Evolutionary conservation across 2,113 vertebrate species (phyloP).

Genomic region (Solenodon paradoxus): DNA sequence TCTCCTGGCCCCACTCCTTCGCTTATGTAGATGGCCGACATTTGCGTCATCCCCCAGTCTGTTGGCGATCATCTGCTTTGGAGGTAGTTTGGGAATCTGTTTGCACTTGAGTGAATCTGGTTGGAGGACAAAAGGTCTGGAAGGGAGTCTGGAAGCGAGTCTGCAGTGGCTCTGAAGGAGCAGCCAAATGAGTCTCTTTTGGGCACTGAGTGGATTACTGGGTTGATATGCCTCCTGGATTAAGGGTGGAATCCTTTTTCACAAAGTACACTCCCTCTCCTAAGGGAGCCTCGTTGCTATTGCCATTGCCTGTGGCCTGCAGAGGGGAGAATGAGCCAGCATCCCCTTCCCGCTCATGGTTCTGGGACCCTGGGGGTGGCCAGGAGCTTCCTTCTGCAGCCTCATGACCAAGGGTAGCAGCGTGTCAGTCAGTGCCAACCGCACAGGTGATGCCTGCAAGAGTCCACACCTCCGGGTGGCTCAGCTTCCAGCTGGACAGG

Average conservation of each 20-base stretch:
- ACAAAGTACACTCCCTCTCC: neutral
- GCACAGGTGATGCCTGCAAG: neutral
- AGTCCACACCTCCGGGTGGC: too few relatives aligned
- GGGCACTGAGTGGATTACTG: neutral
- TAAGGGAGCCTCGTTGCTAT: neutral
- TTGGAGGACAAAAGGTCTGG: slow-evolving; percentile 7
- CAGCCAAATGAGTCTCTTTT: neutral
- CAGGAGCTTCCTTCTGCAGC: neutral
- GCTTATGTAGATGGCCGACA: slow-evolving; percentile 54
- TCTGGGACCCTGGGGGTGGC: neutral
- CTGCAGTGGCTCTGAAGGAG: too few relatives aligned
- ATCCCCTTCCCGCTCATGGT: neutral
- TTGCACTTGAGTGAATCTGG: neutral
- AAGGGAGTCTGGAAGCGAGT: too few relatives aligned
- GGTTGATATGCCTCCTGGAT: neutral
- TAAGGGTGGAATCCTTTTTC: neutral
- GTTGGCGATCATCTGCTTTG: slow-evolving; percentile 50
- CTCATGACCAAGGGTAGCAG: too few relatives aligned
- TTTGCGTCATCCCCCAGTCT: slow-evolving; percentile 49
- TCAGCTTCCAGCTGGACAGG: neutral
- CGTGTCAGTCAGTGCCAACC: neutral
- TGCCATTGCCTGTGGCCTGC: neutral
- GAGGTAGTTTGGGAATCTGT: slow-evolving; percentile 32
- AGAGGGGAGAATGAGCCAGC: neutral
- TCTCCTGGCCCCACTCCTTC: slow-evolving; percentile 2